Evolutionary conservation across 37 sponge, comb jelly and placozoan genomes (phyloP), one percentile per base, ranked within the genome.

Genomic region (Tethya wilhelma): DNA sequence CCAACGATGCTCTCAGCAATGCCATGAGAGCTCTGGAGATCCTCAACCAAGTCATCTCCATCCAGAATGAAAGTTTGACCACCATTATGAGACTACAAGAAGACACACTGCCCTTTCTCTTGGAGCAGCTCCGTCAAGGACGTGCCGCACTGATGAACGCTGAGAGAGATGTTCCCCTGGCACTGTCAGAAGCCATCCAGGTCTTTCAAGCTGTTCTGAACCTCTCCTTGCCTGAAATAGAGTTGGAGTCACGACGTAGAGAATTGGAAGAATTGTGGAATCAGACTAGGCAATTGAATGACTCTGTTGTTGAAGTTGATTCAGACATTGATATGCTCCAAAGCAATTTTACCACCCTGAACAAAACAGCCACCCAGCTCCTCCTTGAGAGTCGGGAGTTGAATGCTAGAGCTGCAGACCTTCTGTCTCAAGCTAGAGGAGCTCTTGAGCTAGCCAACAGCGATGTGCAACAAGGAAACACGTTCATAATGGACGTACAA

Each of bases 401-500:
- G 59, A 67, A 76, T 22, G 17, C 0, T 4, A 56, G 31, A 11
- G 77, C 85, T 32, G 33, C 6, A 40, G 70, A 58, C 7, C 85
- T 84, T 25, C 26, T 77, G n/a, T 28, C 17, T 37, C 56, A 45
- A 28, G 53, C 66, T 31, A 46, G 58, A 23, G 64, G 7, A 0
- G 85, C 85, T 43, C 46, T 57, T 26, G 34, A 34, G 8, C 58
- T 68, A 26, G 77, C 85, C 30, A 56, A 53, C n/a, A 38, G 41
- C 23, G 56, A 44, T 8, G 67, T 58, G 6, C 37, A 36, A 17
- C 23, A 12, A n/a, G 78, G 85, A 2, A 76, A 77, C 20, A 44
- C n/a, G 4, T 29, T 67, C 19, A 75, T 84, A 38, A n/a, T 25
- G 4, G 63, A 44, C 2, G 66, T 43, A 31, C 55, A 59, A 44